Conservation (phyloP, 1,140 invertebrate genomes). For the Trichonephila inaurata region DNA sequence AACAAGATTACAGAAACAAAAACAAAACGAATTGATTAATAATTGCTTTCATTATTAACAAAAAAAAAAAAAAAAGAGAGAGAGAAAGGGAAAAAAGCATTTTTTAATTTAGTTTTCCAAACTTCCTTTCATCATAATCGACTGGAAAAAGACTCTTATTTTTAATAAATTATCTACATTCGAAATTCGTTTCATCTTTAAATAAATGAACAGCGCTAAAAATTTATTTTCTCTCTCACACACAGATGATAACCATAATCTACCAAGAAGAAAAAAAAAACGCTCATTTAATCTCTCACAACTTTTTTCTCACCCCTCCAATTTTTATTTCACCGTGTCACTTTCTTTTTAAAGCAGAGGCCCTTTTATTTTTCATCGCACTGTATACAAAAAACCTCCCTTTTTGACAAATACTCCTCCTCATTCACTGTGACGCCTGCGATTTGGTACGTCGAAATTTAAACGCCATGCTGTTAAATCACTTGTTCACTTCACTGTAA, state of each 20-base stretch:
- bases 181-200: not conserved
- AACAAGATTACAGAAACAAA: too few relatives aligned
- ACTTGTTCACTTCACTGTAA: slow-evolving; percentile 57
- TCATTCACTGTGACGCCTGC: slow-evolving; percentile 5
- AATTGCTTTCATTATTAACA: not conserved
- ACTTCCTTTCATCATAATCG: not conserved
- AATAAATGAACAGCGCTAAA: slow-evolving; percentile 32
- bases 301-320: not conserved
- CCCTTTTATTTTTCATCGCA: not conserved
- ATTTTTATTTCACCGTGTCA: not conserved
- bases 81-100: not conserved
- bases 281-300: slow-evolving; percentile 12
- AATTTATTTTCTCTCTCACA: slow-evolving; percentile 1
- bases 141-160: not conserved
- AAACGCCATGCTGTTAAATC: slow-evolving; percentile 56
- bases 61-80: not conserved
- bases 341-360: not conserved
- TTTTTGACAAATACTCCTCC: slow-evolving; percentile 45
- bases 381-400: not conserved
- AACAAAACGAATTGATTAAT: too few relatives aligned
- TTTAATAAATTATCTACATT: slow-evolving; percentile 21
- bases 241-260: slow-evolving; percentile 35
- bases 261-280: not conserved
- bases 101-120: not conserved
- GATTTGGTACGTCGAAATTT: slow-evolving; percentile 49